Evolutionary conservation across 2,888 invertebrate species (phyloP).

Genomic region (Athripsodes cinereus): DNA sequence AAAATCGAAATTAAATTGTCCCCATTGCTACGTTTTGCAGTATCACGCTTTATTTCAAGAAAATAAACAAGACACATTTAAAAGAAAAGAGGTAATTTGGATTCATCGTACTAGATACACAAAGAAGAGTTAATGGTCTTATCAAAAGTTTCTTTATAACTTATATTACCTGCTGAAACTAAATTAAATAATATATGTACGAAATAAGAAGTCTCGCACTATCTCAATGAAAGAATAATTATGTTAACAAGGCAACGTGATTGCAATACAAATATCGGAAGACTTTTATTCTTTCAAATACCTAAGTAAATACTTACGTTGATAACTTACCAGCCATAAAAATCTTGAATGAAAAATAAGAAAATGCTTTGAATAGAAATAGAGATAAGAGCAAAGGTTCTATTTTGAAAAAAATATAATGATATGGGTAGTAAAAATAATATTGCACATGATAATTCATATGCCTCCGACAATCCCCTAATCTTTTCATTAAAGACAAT

Average conservation of each 20-base stretch:
- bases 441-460: no score
- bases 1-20: no score
- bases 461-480: no score
- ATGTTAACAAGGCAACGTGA: constrained; percentile 13
- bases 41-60: background rate
- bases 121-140: background rate
- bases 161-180: constrained; percentile 15
- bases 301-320: background rate
- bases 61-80: background rate
- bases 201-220: background rate
- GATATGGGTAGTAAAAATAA: no score
- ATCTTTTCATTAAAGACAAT: no score
- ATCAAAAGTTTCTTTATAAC: constrained; percentile 6
- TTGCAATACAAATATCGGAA: constrained; percentile 3
- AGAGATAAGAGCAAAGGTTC: no score
- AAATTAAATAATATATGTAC: constrained; percentile 3
- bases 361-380: no score
- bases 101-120: background rate
- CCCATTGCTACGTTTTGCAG: no score
- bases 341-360: no score
- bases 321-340: no score
- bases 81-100: background rate
- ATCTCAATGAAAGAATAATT: constrained; percentile 10
- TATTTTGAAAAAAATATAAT: no score
- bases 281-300: background rate